Evolutionary conservation across 92 coral and sea anemone genomes (phyloP), one percentile per base, ranked within the genome.

Genomic region (Virgularia gustaviana): DNA sequence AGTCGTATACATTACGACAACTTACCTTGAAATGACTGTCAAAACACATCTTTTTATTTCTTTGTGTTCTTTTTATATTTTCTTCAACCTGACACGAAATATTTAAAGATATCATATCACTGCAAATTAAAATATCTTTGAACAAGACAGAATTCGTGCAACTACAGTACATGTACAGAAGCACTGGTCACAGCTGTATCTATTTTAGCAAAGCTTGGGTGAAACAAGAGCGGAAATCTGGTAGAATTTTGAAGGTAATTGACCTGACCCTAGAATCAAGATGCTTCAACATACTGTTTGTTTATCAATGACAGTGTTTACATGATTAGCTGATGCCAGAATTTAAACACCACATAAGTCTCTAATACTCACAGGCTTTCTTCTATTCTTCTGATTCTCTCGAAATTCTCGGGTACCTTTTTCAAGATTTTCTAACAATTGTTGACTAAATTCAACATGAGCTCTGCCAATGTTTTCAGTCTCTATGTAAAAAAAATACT

Each of bases 381-480:
- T 75, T 63, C 74, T 87, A 24, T 79, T 83, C 54, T 88, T 79
- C 75, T 92, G 98, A 23, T 31, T 66, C 78, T 92, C 98, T 73
- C 83, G 82, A 35, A 92, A 92, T 25, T 92, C 92, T 58, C 87
- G 72, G 57, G 86, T 80, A 47, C 63, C 39, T 70, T 75, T 83
- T 44, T 87, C 98, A 45, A 92, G 28, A 11, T 89, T 80, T 41
- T 92, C 98, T 45, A 83, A 36, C 10, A 92, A 88, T 35, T 92
- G 96, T 32, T 92, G 96, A 28, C 89, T 81, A 22, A 87, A 72
- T 35, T 82, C 78, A 28, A 92, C 35, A 51, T 92, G 98, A 10
- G 87, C 84, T 51, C 88, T 88, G 2, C 98, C 98, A 38, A 90
- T 78, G 65, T 85, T 89, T 60, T 94, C 98, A 41, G 98, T 94